Evolutionary conservation across 2,888 invertebrate genomes (phyloP), one percentile per base, ranked within the genome.

Genomic region (Sturmia bella): DNA sequence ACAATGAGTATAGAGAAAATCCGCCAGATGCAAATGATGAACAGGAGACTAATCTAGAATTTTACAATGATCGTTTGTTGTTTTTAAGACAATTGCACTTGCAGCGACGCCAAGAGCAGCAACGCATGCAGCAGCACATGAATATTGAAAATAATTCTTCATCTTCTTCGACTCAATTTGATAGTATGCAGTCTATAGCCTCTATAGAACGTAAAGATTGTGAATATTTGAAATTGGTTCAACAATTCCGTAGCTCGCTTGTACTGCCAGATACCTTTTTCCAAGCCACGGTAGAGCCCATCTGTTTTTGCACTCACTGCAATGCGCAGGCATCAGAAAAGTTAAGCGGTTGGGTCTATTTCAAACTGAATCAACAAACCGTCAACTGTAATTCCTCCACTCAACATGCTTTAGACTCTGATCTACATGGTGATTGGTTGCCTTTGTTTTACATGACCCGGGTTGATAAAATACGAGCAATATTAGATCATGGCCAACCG

Each of bases 391-490:
- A 86, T 11, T 85, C 85, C 4, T 83, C 84, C 1, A 85, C 86
- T 3, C 85, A 87, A 15, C 84, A 86, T 73, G 69, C 81, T 7
- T 80, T 85, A 52, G 83, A 86, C 80, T 43, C 75, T 70, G 59
- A 84, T 84, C 9, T 83, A 66, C 68, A 80, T 64, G 88, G 88
- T 2, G 91, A 91, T 69, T 91, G 91, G 91, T 80, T 89, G 73
- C 90, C 90, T 0, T 87, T 91, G 3, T 91, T 89, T 82, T 91
- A 91, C 78, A 88, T 90, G 85, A 91, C 91, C 5, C 85, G 91
- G 1, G 91, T 91, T 21, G 91, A 91, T 80, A 91, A 91, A 84
- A 91, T 91, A 61, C 88, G 91, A 2, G 90, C 91, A 1, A 91
- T 91, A 43, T 85, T 91, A 32, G 91, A 91, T 85, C 89, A 90